Conservation (phyloP, 2,797 vertebrate genomes). For the Pseudotriccus pelzelni region DNA sequence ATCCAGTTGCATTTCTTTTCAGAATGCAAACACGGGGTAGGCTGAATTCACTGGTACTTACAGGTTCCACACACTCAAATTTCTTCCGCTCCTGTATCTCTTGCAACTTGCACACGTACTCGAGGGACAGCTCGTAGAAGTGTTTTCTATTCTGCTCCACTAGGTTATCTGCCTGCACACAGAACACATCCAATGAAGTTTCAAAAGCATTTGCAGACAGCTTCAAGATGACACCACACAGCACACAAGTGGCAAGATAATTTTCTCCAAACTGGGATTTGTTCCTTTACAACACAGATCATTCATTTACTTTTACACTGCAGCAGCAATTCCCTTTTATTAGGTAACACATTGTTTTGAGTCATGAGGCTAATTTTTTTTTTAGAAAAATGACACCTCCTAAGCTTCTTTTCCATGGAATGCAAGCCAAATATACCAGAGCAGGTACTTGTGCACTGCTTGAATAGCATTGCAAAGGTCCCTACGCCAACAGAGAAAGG, state of each 20-base stretch:
- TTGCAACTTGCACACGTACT: slow-evolving; percentile 96
- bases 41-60: slow-evolving; percentile 76
- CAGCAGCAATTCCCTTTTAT: background rate
- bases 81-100: slow-evolving; percentile 98
- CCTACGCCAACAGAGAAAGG: background rate
- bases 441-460: background rate
- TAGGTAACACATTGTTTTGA: background rate
- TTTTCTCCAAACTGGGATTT: background rate
- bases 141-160: slow-evolving; percentile 90
- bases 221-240: background rate
- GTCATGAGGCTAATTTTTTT: background rate
- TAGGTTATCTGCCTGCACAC: slow-evolving; percentile 87
- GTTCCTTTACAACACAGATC: background rate
- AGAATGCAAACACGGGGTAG: background rate
- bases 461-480: background rate
- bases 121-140: slow-evolving; percentile 94
- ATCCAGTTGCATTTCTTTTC: background rate
- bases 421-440: background rate
- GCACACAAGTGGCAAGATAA: background rate
- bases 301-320: background rate
- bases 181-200: background rate
- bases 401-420: background rate
- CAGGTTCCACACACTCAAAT: slow-evolving; percentile 97
- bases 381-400: background rate
- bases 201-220: background rate